A percentile compares a stretch with the other conserved stretches of the same genome.
Evolutionary conservation across 2,113 vertebrate species (phyloP).

Genomic region (Mustelus asterias): DNA sequence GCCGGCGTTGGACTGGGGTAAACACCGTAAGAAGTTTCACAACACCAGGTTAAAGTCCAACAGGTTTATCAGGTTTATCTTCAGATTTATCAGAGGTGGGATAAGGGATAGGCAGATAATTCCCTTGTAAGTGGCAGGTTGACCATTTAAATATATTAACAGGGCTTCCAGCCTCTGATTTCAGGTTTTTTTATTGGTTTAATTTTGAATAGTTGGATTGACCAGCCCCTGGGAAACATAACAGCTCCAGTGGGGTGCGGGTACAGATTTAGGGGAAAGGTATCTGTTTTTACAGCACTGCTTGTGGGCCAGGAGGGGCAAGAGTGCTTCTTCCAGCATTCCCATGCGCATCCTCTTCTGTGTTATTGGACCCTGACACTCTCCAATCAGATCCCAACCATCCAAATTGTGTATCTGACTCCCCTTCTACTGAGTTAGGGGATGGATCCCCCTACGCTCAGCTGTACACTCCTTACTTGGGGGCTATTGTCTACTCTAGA

Average conservation of each 20-base stretch:
- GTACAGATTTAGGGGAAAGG: not conserved
- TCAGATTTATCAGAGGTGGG: not conserved
- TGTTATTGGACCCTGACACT: not conserved
- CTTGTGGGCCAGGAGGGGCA: not conserved
- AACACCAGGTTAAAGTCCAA: no score
- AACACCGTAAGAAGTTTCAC: no score
- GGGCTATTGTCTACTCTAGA: not conserved
- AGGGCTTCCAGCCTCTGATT: not conserved
- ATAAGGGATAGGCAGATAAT: not conserved
- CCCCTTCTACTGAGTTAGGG: not conserved
- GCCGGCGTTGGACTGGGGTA: no score
- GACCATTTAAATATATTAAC: not conserved
- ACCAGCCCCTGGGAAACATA: not conserved
- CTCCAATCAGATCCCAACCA: not conserved
- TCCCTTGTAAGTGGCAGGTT: not conserved
- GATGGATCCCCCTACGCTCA: not conserved
- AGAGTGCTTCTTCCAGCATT: not conserved
- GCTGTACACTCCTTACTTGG: not conserved
- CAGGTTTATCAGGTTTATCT: no score
- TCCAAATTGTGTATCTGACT: not conserved
- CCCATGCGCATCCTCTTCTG: not conserved
- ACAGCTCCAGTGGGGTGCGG: not conserved
- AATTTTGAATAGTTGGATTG: not conserved
- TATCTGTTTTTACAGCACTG: not conserved
- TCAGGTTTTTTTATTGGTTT: not conserved